phyloP scores from a whole-genome alignment of 2,888 invertebrate genomes.

The Sinopyrophorus schimmeli region DNA sequence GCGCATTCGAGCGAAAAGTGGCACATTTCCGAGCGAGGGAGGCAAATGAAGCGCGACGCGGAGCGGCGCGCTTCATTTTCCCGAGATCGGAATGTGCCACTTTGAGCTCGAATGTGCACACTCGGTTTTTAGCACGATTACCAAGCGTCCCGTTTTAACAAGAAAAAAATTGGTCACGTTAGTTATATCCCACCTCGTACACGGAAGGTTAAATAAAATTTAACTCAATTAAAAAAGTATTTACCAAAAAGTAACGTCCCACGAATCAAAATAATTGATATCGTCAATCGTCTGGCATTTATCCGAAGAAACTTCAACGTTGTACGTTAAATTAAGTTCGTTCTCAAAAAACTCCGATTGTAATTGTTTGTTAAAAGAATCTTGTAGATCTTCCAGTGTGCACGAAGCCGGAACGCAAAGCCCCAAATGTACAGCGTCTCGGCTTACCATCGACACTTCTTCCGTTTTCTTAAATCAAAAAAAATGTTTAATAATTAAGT shows the following conservation, averaged over 20 bases:
- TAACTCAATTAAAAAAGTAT: too few relatives aligned
- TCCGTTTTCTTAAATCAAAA: slow-evolving; percentile 31
- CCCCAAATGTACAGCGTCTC: slow-evolving; percentile 47
- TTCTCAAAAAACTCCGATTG: slow-evolving; percentile 43
- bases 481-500: neutral
- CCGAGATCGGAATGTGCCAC: too few relatives aligned
- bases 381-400: slow-evolving; percentile 44
- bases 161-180: too few relatives aligned
- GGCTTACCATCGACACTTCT: slow-evolving; percentile 47
- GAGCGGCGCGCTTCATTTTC: too few relatives aligned
- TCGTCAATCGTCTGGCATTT: slow-evolving; percentile 48
- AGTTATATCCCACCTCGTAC: too few relatives aligned
- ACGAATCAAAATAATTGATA: slow-evolving; percentile 40
- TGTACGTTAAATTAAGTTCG: slow-evolving; percentile 43
- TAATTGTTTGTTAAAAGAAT: slow-evolving; percentile 44
- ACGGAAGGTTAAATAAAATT: too few relatives aligned
- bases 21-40: too few relatives aligned
- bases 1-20: too few relatives aligned
- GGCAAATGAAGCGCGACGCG: too few relatives aligned
- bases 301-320: slow-evolving; percentile 46
- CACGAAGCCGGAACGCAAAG: slow-evolving; percentile 53
- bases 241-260: slow-evolving; percentile 53
- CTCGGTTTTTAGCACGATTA: too few relatives aligned
- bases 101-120: too few relatives aligned
- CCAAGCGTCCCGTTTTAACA: too few relatives aligned